phyloP scores from a whole-genome alignment of 30 jellyfish, hydroid and myxozoan species.

The Clytia hemisphaerica region DNA sequence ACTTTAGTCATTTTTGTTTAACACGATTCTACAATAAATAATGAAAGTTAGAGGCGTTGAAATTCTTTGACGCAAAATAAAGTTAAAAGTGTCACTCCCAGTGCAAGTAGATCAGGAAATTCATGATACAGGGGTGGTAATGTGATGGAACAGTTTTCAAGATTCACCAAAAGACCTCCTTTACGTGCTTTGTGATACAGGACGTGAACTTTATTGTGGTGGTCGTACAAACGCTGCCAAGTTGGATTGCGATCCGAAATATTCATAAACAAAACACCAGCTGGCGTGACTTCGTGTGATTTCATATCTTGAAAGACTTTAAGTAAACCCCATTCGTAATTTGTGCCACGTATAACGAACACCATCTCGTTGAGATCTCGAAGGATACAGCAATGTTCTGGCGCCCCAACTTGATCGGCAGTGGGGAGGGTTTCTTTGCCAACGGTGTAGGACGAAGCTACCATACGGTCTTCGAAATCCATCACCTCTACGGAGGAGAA shows the following conservation, averaged over 20 bases:
- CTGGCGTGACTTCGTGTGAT: not conserved
- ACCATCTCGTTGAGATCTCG: slow-evolving; percentile 8
- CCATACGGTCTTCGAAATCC: not conserved
- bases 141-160: not conserved
- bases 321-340: slow-evolving; percentile 27
- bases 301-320: slow-evolving; percentile 28
- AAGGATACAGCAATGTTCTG: slow-evolving; percentile 18
- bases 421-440: slow-evolving; percentile 37
- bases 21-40: too few species aligned
- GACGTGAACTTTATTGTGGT: not conserved
- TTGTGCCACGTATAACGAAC: slow-evolving; percentile 26
- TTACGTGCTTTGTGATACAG: not conserved
- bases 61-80: slow-evolving; percentile 8
- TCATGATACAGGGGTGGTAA: slow-evolving; percentile 2
- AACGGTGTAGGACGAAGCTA: slow-evolving; percentile 22
- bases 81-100: not conserved
- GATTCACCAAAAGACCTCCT: not conserved
- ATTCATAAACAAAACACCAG: slow-evolving; percentile 3
- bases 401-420: slow-evolving; percentile 1
- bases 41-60: too few species aligned
- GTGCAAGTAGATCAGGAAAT: slow-evolving; percentile 4
- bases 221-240: slow-evolving; percentile 19
- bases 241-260: not conserved
- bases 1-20: too few species aligned
- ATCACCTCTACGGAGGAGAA: slow-evolving; percentile 24